A percentile compares a stretch with the other conserved stretches of the same genome.
These are phyloP conservation scores for Anthonomus grandis DNA, from an alignment of 1,140 invertebrate species.

Conservation along the genomic window DNA sequence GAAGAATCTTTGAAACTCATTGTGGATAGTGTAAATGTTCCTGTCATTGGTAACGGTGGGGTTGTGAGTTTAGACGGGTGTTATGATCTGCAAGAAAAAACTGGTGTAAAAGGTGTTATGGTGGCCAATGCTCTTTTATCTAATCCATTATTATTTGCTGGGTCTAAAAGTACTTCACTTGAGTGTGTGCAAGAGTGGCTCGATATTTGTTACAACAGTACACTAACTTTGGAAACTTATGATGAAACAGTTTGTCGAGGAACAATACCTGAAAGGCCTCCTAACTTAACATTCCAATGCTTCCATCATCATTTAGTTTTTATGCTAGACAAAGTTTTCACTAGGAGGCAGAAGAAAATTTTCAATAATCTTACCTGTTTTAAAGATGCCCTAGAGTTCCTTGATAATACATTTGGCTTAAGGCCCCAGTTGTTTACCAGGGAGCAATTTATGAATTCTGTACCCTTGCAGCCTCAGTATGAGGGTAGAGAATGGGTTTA, in stretches of 20 bases:
- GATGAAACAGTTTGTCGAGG: neutral
- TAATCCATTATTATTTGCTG: conserved; percentile 87
- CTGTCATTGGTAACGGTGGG: conserved; percentile 91
- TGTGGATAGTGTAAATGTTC: conserved; percentile 68
- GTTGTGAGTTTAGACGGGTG: conserved; percentile 72
- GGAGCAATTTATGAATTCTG: conserved; percentile 39
- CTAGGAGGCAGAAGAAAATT: conserved; percentile 63
- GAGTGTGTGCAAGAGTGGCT: conserved; percentile 86
- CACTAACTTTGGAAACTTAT: conserved; percentile 25
- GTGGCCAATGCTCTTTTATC: conserved; percentile 81
- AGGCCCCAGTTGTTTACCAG: conserved; percentile 47
- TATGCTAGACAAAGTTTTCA: conserved; percentile 82
- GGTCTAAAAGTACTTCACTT: conserved; percentile 63
- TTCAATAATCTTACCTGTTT: conserved; percentile 77
- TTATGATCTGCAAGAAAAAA: conserved; percentile 58
- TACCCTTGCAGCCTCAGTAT: conserved; percentile 33
- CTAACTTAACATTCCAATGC: conserved; percentile 66
- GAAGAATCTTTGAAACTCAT: conserved; percentile 68
- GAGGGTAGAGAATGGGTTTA: conserved; percentile 26
- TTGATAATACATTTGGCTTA: conserved; percentile 57
- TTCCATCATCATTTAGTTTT: conserved; percentile 94
- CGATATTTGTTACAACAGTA: conserved; percentile 58
- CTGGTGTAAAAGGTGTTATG: conserved; percentile 84
- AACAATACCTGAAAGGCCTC: conserved; percentile 45
- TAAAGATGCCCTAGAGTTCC: conserved; percentile 67